These are phyloP conservation scores for Andrena chrysosceles DNA, from an alignment of 2,888 invertebrate species.

Conservation along the genomic window DNA sequence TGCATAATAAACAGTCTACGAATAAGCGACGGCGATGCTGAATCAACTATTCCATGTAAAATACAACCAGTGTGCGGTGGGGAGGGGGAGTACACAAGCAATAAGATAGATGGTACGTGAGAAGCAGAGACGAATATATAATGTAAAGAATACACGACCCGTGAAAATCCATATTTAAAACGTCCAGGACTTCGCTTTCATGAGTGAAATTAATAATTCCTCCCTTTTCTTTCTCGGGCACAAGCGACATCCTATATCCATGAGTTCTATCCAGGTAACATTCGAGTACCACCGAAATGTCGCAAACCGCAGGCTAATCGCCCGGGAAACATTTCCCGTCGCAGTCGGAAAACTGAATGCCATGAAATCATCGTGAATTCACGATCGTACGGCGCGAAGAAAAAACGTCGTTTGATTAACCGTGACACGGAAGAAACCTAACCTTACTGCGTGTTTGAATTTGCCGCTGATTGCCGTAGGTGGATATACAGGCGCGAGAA, in stretches of 20 bases:
- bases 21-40: constrained; percentile 26
- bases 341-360: neutral
- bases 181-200: constrained; percentile 26
- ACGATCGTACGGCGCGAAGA: neutral
- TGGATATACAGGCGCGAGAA: constrained; percentile 68
- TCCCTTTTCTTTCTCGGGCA: constrained; percentile 24
- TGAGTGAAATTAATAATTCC: constrained; percentile 56
- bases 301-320: constrained; percentile 14
- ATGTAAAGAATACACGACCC: constrained; percentile 40
- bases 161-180: constrained; percentile 60
- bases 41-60: constrained; percentile 34
- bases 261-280: neutral
- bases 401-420: constrained; percentile 37
- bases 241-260: neutral
- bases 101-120: constrained; percentile 18
- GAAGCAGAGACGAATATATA: constrained; percentile 17
- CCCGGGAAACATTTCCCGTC: neutral
- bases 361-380: neutral
- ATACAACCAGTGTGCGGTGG: constrained; percentile 3
- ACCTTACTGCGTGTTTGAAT: constrained; percentile 74
- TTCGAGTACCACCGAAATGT: constrained; percentile 17
- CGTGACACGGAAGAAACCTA: constrained; percentile 27
- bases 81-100: constrained; percentile 7
- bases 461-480: constrained; percentile 79
- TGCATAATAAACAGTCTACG: constrained; percentile 23